Conservation (phyloP, 92 coral and sea anemone genomes). For the Meandrina meandrites region DNA sequence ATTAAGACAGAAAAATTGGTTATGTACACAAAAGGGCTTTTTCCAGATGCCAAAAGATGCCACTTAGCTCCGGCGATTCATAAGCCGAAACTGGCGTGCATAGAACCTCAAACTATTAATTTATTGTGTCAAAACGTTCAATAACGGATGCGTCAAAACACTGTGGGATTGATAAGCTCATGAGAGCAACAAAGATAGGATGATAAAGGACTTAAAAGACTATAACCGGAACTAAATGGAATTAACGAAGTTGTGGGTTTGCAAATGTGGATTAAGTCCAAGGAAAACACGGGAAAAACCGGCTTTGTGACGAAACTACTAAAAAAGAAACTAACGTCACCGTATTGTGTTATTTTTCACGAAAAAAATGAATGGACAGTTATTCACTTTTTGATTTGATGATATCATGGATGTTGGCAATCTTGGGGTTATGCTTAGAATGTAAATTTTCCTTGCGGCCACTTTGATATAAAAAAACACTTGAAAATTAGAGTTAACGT, state of each 20-base stretch:
- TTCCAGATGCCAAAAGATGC: background rate
- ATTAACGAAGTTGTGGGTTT: background rate
- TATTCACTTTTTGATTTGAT: background rate
- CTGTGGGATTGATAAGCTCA: background rate
- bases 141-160: background rate
- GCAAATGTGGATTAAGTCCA: background rate
- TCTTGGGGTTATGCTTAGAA: background rate
- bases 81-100: background rate
- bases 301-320: background rate
- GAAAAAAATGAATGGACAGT: too few relatives aligned
- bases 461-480: background rate
- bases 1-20: background rate
- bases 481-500: background rate
- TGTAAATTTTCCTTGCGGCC: background rate
- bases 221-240: background rate
- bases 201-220: background rate
- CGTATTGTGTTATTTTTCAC: background rate
- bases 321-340: background rate
- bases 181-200: background rate
- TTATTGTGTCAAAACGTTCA: too few relatives aligned
- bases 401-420: background rate
- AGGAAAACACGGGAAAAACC: background rate
- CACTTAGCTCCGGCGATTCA: background rate
- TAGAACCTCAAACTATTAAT: background rate
- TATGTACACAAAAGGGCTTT: background rate